Base-by-base conservation (phyloP, 2,113 vertebrate species). In the Hirundichthys speculiger region DNA sequence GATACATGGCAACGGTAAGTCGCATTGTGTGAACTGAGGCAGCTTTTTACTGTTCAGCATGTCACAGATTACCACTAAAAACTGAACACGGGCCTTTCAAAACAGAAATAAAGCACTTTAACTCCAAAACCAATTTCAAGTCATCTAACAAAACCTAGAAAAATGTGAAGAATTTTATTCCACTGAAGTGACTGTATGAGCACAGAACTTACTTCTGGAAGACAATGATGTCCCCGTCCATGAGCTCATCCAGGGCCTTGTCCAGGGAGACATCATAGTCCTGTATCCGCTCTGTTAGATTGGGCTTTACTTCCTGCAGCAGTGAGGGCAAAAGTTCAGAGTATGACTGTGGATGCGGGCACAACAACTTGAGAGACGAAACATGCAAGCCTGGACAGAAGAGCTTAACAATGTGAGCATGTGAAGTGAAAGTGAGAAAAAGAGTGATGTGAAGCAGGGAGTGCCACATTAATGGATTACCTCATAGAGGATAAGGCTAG, bases 401-500 rank as follows among this genome's bases (percentile, higher is more conserved):
- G 46, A 55, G 18, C 5, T 13, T 21, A 18, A 45, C 13, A 42
- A n/a, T 5, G 34, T 0, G 43, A 38, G 42, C 15, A 46, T 38
- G 67, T 52, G 46, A 61, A 13, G 22, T 69, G 39, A 16, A n/a
- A 56, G 38, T 18, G 69, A 62, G 63, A 49, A 56, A 61, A 13
- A 49, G 14, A 51, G 30, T n/a, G 77, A 25, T 40, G 50, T 39
- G 62, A 53, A 63, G 62, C 0, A 34, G 57, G 30, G 58, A 56
- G 53, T 1, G 14, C 27, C 38, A 39, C 16, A 77, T 40, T 74
- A 82, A 82, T 52, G 75, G 46, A 30, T 87, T 79, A 90, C 91
- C 98, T 99, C 98, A 98, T 99, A 99, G 98, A 99, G 97, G 98
- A 99, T 97, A 99, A 99, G 96, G 92, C 93, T 98, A 93, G 95